A percentile compares a stretch with the other conserved stretches of the same genome.
These are phyloP conservation scores for Meta bourneti DNA, from an alignment of 2,888 invertebrate genomes.

Conservation along the genomic window DNA sequence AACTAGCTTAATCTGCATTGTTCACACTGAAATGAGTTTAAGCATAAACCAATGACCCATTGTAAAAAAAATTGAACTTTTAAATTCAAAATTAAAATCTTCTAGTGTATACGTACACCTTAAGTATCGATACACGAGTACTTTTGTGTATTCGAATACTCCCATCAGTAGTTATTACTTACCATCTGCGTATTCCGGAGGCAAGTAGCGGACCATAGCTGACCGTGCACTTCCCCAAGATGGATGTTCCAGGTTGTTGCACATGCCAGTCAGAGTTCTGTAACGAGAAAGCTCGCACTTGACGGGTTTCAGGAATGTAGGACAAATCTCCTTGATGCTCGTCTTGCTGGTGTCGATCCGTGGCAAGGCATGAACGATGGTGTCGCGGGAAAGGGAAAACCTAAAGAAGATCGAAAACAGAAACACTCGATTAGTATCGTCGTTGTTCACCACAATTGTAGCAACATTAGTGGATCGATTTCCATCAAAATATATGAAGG, in stretches of 20 bases:
- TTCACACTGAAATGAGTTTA: no score
- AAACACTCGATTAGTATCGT: not conserved
- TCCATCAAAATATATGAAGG: no score
- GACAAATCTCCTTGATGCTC: constrained; percentile 91
- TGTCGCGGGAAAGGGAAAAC: constrained; percentile 91
- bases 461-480: no score
- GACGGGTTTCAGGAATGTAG: constrained; percentile 91
- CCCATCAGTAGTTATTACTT: not conserved
- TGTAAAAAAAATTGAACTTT: no score
- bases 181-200: constrained; percentile 90
- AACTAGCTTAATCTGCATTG: no score
- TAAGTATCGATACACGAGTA: no score
- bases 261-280: constrained; percentile 91
- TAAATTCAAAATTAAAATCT: no score
- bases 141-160: no score
- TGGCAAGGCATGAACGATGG: constrained; percentile 92
- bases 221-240: constrained; percentile 93
- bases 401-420: constrained; percentile 82
- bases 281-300: constrained; percentile 94
- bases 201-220: constrained; percentile 90
- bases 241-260: constrained; percentile 92
- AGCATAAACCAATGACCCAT: no score
- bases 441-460: not conserved
- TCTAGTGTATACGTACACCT: no score
- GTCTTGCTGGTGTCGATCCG: constrained; percentile 93